A percentile compares a stretch with the other conserved stretches of the same genome.
These are phyloP conservation scores for Drosophila rellima DNA, from an alignment of 2,888 invertebrate genomes.

Conservation along the genomic window DNA sequence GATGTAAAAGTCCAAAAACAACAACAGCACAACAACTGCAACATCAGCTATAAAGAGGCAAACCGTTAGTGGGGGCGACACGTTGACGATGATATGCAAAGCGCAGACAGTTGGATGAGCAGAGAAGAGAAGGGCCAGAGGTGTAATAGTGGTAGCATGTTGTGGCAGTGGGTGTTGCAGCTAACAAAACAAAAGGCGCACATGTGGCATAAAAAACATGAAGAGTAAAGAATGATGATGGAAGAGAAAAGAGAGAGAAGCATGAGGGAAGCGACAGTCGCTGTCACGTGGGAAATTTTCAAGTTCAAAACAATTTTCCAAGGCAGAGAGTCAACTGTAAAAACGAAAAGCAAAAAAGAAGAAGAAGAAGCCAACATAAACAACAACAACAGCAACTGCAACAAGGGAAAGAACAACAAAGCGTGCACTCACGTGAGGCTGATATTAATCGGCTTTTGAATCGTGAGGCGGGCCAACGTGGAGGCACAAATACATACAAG, in stretches of 20 bases:
- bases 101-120: conserved; percentile 30
- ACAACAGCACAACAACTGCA: conserved; percentile 6
- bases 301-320: conserved; percentile 80
- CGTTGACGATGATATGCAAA: conserved; percentile 71
- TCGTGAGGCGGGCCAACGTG: conserved; percentile 63
- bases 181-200: conserved; percentile 51
- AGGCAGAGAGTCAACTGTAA: conserved; percentile 66
- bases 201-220: conserved; percentile 59
- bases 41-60: conserved; percentile 19
- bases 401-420: conserved; percentile 54
- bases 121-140: neutral
- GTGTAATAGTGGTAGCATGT: neutral
- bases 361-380: conserved; percentile 34
- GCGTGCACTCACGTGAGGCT: conserved; percentile 77
- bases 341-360: conserved; percentile 40
- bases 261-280: conserved; percentile 28
- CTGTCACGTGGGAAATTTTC: conserved; percentile 82
- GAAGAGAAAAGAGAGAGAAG: neutral
- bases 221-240: neutral
- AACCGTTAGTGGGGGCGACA: conserved; percentile 48
- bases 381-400: conserved; percentile 11
- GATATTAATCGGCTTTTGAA: conserved; percentile 81
- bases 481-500: conserved; percentile 30
- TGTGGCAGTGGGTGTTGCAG: conserved; percentile 8
- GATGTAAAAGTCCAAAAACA: conserved; percentile 18